These are phyloP conservation scores for Panonychus citri DNA, from an alignment of 1,140 invertebrate genomes.

Conservation along the genomic window DNA sequence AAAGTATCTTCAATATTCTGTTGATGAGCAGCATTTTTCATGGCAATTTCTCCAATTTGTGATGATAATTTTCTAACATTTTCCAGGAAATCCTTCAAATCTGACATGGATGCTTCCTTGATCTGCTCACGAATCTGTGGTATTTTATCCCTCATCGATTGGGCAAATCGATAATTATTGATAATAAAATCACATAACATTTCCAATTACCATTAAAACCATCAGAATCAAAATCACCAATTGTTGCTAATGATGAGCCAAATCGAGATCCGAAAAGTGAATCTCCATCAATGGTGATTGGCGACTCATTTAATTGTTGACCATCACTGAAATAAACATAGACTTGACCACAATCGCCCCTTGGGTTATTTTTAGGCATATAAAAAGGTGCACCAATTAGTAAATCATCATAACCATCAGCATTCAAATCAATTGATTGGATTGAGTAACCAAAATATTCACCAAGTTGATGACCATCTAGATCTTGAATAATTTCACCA, in stretches of 20 bases:
- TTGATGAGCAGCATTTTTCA: conserved; percentile 40
- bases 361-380: conserved; percentile 25
- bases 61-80: conserved; percentile 81
- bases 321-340: conserved; percentile 25
- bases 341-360: conserved; percentile 31
- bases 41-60: conserved; percentile 81
- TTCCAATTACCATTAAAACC: conserved; percentile 15
- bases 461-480: conserved; percentile 74
- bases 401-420: conserved; percentile 71
- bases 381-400: conserved; percentile 85
- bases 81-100: conserved; percentile 90
- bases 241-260: conserved; percentile 22
- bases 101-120: conserved; percentile 79
- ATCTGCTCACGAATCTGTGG: conserved; percentile 66
- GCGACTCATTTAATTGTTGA: too few relatives aligned
- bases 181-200: too few relatives aligned
- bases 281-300: too few relatives aligned
- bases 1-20: too few relatives aligned
- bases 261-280: conserved; percentile 19
- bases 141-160: conserved; percentile 63
- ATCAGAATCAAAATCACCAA: conserved; percentile 29
- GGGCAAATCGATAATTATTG: conserved; percentile 63
- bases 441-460: conserved; percentile 85
- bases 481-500: conserved; percentile 29
- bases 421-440: conserved; percentile 66